Conservation (phyloP, 2,888 invertebrate genomes). For the Augiades crinisus region DNA sequence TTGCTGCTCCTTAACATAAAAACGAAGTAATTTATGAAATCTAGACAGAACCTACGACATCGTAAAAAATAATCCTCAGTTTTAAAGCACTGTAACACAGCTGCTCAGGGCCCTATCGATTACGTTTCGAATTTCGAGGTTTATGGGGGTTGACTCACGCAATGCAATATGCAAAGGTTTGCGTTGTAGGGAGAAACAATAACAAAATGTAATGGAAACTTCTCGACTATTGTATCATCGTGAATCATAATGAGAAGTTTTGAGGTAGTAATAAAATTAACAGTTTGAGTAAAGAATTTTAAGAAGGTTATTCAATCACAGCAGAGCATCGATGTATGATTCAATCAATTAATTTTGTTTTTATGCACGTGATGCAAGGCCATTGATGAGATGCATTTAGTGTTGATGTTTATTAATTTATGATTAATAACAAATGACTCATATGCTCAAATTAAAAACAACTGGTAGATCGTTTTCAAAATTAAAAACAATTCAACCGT, state of each 20-base stretch:
- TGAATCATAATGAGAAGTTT: conserved; percentile 15
- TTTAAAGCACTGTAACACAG: not conserved
- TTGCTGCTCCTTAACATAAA: too few relatives aligned
- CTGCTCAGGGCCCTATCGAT: not conserved
- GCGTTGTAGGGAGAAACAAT: too few relatives aligned
- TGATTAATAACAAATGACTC: too few relatives aligned
- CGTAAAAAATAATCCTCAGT: not conserved
- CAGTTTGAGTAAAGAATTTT: conserved; percentile 5
- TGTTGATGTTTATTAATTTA: too few relatives aligned
- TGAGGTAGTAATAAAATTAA: conserved; percentile 1
- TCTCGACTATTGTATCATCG: conserved; percentile 12
- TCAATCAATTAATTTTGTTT: too few relatives aligned
- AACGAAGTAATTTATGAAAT: too few relatives aligned
- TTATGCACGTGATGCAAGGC: too few relatives aligned
- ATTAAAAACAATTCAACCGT: too few relatives aligned
- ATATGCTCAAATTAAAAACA: too few relatives aligned
- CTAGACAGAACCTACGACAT: conserved; percentile 8
- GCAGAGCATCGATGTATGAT: not conserved
- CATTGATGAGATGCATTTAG: too few relatives aligned
- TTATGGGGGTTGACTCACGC: conserved; percentile 8
- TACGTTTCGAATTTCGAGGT: conserved; percentile 13
- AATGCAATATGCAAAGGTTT: not conserved
- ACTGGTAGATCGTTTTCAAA: too few relatives aligned
- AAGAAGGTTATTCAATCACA: conserved; percentile 10
- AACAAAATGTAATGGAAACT: not conserved